Percentiles rank a stretch among this genome's conserved stretches.
Conservation (phyloP, 2,113 vertebrate genomes). For the Conger conger region DNA sequence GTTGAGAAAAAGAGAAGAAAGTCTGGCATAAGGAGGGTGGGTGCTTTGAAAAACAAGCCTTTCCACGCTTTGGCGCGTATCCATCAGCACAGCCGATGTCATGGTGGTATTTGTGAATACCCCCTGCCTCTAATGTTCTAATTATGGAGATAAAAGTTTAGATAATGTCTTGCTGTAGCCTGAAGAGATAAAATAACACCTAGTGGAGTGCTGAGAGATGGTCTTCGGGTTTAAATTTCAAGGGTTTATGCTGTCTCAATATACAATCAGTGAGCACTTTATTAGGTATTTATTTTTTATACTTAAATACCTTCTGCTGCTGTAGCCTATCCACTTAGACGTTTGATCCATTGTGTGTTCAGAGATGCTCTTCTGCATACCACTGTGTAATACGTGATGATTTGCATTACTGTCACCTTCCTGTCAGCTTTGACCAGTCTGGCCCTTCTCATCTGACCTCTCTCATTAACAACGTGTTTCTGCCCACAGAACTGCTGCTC, state of each 20-base stretch:
- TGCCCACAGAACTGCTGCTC: no score
- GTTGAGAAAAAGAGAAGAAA: neutral
- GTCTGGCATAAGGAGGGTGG: neutral
- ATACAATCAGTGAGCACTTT: neutral
- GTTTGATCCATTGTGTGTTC: no score
- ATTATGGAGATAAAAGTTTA: conserved; percentile 6
- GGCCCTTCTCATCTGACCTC: no score
- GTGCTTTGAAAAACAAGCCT: conserved; percentile 10
- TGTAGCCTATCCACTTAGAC: no score
- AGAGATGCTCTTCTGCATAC: no score
- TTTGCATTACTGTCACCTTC: no score
- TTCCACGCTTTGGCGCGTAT: neutral
- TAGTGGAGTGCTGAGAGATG: neutral
- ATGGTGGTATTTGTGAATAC: neutral
- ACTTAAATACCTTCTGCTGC: no score
- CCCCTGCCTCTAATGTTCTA: neutral
- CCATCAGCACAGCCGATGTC: neutral
- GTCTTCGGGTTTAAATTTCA: neutral
- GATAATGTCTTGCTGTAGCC: neutral
- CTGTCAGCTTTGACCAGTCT: no score
- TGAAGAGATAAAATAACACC: neutral
- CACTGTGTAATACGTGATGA: no score
- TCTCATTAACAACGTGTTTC: no score
- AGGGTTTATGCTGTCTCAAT: neutral
- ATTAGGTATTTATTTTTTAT: no score